Base-by-base conservation (phyloP, 2,113 vertebrate species). In the Dromaius novaehollandiae region DNA sequence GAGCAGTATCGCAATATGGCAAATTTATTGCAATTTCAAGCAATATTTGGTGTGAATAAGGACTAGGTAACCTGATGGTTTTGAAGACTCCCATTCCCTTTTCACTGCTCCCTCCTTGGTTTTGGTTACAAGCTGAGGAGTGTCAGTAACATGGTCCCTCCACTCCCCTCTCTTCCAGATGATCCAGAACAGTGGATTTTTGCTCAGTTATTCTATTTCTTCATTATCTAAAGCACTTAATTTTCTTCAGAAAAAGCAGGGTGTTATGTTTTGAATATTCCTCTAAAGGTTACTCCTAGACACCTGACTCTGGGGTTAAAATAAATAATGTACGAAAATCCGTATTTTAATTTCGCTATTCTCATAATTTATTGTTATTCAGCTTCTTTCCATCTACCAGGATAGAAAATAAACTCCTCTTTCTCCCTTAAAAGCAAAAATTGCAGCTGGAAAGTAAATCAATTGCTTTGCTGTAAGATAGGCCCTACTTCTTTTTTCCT, bases 391-490 rank as follows among this genome's bases (percentile, higher is more conserved):
- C 48, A n/a, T 28, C 55, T 32, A 34, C 22, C 55, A 71, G 48
- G 68, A 89, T 48, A 71, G 51, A 71, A 89, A 89, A 78, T 26
- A 86, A 88, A 14, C 14, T 86, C 24, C 34, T 82, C 50, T 82
- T 58, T 84, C 34, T 82, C 50, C 71, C 61, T 70, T 86, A 73
- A 79, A 92, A 95, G 34, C 56, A 88, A 55, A 83, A 94, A 92
- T 38, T 58, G 24, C 60, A 88, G 70, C 36, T 82, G 32, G 63
- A 44, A 82, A 2, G 2, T 69, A 76, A 77, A 25, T n/a, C 53
- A 53, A 50, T n/a, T 38, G 40, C 53, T 89, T 90, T 79, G 12
- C 74, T 69, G 21, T 48, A 68, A 55, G 9, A 75, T 28, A 18
- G 56, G 20, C 20, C 20, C 9, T 9, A 32, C 36, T 73, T 46